These are phyloP conservation scores for Ariolimax columbianus DNA, from an alignment of 2,888 invertebrate genomes.

Conservation along the genomic window DNA sequence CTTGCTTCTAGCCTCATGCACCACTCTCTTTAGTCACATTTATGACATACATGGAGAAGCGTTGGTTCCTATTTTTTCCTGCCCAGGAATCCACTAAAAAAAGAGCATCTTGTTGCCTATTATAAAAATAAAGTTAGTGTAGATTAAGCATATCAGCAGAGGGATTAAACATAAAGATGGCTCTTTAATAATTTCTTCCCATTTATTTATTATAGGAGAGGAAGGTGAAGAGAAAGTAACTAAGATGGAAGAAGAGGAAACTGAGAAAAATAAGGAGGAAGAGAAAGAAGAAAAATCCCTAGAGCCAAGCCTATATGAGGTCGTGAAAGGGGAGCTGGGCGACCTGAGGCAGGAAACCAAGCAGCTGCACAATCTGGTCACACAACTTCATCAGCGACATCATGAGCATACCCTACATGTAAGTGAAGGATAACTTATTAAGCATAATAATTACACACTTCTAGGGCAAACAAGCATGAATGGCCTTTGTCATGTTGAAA, in stretches of 20 bases:
- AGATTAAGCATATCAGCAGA: not conserved
- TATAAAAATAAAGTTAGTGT: too few species aligned
- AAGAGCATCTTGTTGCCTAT: too few species aligned
- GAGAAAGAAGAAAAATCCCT: slow-evolving; percentile 57
- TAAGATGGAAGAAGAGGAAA: slow-evolving; percentile 53
- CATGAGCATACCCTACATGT: slow-evolving; percentile 93
- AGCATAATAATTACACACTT: too few species aligned
- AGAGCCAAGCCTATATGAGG: slow-evolving; percentile 57
- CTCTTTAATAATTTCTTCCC: not conserved
- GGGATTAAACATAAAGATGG: not conserved
- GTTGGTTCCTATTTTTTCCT: too few species aligned
- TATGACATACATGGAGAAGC: too few species aligned
- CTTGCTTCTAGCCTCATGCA: too few species aligned
- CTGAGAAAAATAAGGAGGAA: slow-evolving; percentile 59
- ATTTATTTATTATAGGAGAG: slow-evolving; percentile 24
- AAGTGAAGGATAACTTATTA: slow-evolving; percentile 46
- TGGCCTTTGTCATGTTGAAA: too few species aligned
- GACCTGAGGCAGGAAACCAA: slow-evolving; percentile 94
- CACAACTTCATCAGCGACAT: slow-evolving; percentile 93
- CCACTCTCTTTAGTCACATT: too few species aligned
- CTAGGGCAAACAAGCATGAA: too few species aligned
- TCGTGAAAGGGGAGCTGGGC: slow-evolving; percentile 89
- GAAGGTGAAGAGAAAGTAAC: slow-evolving; percentile 42
- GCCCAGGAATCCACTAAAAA: too few species aligned
- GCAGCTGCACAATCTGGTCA: slow-evolving; percentile 92